These are phyloP conservation scores for Decapterus maruadsi DNA, from an alignment of 2,797 vertebrate genomes.

Conservation along the genomic window DNA sequence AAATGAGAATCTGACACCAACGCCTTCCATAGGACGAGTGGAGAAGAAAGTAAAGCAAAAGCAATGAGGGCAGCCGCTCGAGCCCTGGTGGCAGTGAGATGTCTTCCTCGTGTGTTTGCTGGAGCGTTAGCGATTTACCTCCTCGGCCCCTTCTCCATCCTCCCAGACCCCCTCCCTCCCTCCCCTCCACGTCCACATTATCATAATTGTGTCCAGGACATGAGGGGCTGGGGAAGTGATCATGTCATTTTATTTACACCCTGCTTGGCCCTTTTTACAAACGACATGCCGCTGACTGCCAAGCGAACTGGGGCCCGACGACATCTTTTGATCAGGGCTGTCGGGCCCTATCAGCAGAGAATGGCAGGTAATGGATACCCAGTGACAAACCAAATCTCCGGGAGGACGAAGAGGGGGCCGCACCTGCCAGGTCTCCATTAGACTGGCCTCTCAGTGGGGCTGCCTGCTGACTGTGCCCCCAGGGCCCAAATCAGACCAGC, in stretches of 20 bases:
- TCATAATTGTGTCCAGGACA: constrained; percentile 99
- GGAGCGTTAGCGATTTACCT: constrained; percentile 75
- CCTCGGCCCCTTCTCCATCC: constrained; percentile 59
- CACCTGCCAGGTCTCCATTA: constrained; percentile 99
- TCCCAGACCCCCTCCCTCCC: constrained; percentile 53
- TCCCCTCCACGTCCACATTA: constrained; percentile 88
- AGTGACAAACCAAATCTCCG: constrained; percentile 99
- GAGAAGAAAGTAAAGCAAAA: constrained; percentile 44
- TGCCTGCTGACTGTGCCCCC: constrained; percentile 94
- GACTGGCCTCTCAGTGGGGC: constrained; percentile 92
- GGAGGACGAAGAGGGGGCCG: constrained; percentile 98
- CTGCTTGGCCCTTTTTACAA: constrained; percentile 98
- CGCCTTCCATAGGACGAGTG: constrained; percentile 60
- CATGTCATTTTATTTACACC: constrained; percentile 99
- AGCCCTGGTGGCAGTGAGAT: constrained; percentile 48
- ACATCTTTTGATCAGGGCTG: constrained; percentile 99
- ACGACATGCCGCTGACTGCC: constrained; percentile 98
- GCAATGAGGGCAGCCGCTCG: constrained; percentile 38
- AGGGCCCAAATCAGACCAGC: constrained; percentile 98
- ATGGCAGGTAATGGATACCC: constrained; percentile 99
- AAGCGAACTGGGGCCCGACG: constrained; percentile 95
- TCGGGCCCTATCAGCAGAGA: constrained; percentile 99
- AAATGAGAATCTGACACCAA: constrained; percentile 83
- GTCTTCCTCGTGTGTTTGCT: constrained; percentile 67
- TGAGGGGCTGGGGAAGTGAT: constrained; percentile 99